phyloP scores from a whole-genome alignment of 2,888 invertebrate species.

The Cylindroiulus punctatus region DNA sequence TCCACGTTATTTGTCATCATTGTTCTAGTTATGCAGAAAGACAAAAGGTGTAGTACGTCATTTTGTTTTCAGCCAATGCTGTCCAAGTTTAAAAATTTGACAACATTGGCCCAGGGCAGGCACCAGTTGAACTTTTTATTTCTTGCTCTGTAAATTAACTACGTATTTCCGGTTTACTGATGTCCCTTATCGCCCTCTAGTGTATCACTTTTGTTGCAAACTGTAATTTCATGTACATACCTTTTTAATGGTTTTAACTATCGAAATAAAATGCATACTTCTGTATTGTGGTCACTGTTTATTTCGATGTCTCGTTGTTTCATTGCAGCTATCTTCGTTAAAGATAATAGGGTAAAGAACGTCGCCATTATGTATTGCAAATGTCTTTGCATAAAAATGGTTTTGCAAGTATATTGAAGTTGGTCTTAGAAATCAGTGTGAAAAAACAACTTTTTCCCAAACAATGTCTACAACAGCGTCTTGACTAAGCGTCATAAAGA shows the following conservation, averaged over 20 bases:
- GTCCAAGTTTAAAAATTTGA: not conserved
- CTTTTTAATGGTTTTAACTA: not conserved
- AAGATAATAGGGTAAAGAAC: no score
- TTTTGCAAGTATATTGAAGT: no score
- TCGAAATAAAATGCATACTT: not conserved
- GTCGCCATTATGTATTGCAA: no score
- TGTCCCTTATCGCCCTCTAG: not conserved
- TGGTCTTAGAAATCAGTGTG: no score
- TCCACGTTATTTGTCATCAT: not conserved
- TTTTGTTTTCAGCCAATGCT: not conserved
- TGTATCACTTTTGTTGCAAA: not conserved
- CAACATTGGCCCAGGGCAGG: not conserved
- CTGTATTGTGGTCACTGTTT: not conserved
- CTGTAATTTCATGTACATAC: conserved; percentile 36
- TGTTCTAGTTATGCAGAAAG: not conserved
- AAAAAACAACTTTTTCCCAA: no score
- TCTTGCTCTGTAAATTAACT: conserved; percentile 25
- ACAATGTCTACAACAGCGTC: no score
- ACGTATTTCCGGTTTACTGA: not conserved
- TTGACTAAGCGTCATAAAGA: no score
- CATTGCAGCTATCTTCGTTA: not conserved
- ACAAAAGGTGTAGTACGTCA: not conserved
- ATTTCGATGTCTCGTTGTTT: not conserved
- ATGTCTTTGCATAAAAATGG: no score
- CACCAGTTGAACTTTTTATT: conserved; percentile 24